A percentile compares a stretch with the other conserved stretches of the same genome.
phyloP scores from a whole-genome alignment of 2,113 vertebrate genomes.

The Anoplopoma fimbria region DNA sequence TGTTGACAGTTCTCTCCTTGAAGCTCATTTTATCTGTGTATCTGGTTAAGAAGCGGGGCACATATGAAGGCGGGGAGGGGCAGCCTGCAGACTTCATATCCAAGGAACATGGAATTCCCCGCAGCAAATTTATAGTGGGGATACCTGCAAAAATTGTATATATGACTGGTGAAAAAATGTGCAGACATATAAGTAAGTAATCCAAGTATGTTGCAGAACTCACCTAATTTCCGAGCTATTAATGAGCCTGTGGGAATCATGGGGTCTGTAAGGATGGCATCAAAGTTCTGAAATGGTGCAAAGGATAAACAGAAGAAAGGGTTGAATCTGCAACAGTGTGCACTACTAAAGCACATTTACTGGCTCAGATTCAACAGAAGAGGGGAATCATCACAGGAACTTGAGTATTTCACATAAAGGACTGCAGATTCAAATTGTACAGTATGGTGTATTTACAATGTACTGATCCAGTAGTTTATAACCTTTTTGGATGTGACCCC shows the following conservation, averaged over 20 bases:
- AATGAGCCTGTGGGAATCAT: conserved; percentile 72
- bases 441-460: not conserved
- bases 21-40: conserved; percentile 88
- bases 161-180: not conserved
- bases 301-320: not conserved
- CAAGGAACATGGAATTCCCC: conserved; percentile 75
- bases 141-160: conserved; percentile 47
- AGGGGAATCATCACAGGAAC: not conserved
- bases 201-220: not conserved
- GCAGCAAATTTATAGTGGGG: conserved; percentile 77
- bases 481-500: not conserved
- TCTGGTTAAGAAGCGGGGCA: conserved; percentile 83
- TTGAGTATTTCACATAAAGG: not conserved
- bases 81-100: conserved; percentile 75
- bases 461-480: not conserved
- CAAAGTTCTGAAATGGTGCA: conserved; percentile 66
- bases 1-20: conserved; percentile 82
- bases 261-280: conserved; percentile 80
- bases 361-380: not conserved
- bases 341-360: not conserved
- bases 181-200: not conserved
- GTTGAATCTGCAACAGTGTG: not conserved
- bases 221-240: conserved; percentile 74
- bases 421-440: not conserved
- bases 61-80: conserved; percentile 81